These are phyloP conservation scores for Argentina silus DNA, from an alignment of 2,797 vertebrate species.

Conservation along the genomic window DNA sequence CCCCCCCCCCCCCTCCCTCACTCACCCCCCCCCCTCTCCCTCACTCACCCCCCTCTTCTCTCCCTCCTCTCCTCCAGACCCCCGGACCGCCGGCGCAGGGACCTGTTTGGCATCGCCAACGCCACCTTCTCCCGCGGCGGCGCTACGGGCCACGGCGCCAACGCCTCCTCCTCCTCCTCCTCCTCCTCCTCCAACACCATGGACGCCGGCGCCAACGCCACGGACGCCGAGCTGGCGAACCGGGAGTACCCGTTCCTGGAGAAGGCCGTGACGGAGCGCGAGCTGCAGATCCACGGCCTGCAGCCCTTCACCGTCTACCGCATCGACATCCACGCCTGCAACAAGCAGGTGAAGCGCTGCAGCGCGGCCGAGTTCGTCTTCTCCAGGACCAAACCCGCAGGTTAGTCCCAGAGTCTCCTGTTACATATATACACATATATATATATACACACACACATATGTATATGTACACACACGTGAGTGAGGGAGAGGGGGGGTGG, in stretches of 20 bases:
- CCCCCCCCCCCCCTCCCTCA: neutral
- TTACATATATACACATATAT: neutral
- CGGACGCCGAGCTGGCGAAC: slow-evolving; percentile 72
- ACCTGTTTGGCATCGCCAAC: slow-evolving; percentile 84
- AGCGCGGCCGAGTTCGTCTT: slow-evolving; percentile 94
- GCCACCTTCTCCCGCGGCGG: slow-evolving; percentile 67
- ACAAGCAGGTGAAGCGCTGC: slow-evolving; percentile 89
- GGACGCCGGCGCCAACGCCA: slow-evolving; percentile 66
- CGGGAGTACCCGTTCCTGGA: slow-evolving; percentile 87
- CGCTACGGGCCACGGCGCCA: slow-evolving; percentile 43
- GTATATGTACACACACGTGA: no score
- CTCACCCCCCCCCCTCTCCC: neutral
- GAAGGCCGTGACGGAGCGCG: slow-evolving; percentile 84
- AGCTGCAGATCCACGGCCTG: slow-evolving; percentile 87
- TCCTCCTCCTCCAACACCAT: slow-evolving; percentile 61
- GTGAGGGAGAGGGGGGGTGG: no score
- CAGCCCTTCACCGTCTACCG: slow-evolving; percentile 94
- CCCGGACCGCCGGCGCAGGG: slow-evolving; percentile 86
- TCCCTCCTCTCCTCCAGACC: slow-evolving; percentile 60
- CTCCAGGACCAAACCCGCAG: slow-evolving; percentile 94
- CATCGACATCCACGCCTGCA: slow-evolving; percentile 96
- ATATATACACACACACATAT: neutral
- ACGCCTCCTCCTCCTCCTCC: slow-evolving; percentile 66
- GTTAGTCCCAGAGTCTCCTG: slow-evolving; percentile 57
- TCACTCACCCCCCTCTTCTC: neutral